Base-by-base conservation (phyloP, 2,113 vertebrate species). In the Actinemys pallida region DNA sequence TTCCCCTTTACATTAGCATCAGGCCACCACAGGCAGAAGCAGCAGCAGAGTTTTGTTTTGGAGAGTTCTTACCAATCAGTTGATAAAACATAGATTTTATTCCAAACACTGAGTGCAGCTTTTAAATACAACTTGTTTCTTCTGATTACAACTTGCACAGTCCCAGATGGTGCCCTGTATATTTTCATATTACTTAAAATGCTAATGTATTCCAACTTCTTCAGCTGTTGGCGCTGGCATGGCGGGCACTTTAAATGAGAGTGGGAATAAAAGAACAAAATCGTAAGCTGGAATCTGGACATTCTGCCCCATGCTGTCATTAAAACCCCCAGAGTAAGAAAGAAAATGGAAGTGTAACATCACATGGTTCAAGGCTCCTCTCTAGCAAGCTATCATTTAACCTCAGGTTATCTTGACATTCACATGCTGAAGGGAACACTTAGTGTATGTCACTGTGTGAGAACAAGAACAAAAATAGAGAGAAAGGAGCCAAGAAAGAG, bases 141-240 rank as follows among this genome's bases (percentile, higher is more conserved):
- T 96, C 81, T 6, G 87, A 96, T 96, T 98, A 98, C 94, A 96
- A 94, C 93, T 80, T 92, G 86, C 95, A 95, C 82, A 59, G 81
- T 92, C 97, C 98, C 98, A 98, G 98, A 98, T 98, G 98, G 98
- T 89, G 90, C 78, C 91, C 81, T 62, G 83, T 65, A 92, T 82
- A 9, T 79, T 91, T 84, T 87, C 86, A 50, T 1, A 4, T 84
- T 97, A 86, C 89, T 98, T 98, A 98, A 97, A 93, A 98, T 98
- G 98, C 96, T 98, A 98, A 98, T 98, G 72, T 97, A 98, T 98
- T 98, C 98, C 96, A 97, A 97, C 95, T 97, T 97, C 97, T 93
- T 96, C 95, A 88, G 82, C 81, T 90, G 95, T 97, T 95, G 92
- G 92, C 4, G 2, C 35, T 25, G 57, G 91, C 62, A 4, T 92